A percentile compares a stretch with the other conserved stretches of the same genome.
These are phyloP conservation scores for Clarias platycephalus DNA, from an alignment of 2,797 vertebrate species.

Conservation along the genomic window DNA sequence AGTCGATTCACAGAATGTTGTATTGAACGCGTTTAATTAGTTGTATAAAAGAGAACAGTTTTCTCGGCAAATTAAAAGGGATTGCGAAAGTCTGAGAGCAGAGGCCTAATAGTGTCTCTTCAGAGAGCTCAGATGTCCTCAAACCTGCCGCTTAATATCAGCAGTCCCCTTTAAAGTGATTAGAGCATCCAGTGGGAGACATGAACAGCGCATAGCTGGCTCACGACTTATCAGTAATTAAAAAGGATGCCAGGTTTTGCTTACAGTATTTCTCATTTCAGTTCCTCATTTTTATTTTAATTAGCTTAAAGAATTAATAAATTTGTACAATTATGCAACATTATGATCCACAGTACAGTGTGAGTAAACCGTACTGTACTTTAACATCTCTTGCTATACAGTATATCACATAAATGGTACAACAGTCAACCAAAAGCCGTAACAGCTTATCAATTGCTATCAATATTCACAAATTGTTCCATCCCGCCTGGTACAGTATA, in stretches of 20 bases:
- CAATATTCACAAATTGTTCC: not conserved
- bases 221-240: constrained; percentile 78
- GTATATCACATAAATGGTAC: not conserved
- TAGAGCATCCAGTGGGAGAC: constrained; percentile 67
- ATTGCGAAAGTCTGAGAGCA: constrained; percentile 54
- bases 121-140: constrained; percentile 67
- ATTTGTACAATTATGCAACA: not conserved
- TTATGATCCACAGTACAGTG: not conserved
- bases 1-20: not conserved
- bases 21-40: not conserved
- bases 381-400: not conserved
- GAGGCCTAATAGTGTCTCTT: constrained; percentile 67
- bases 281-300: constrained; percentile 60
- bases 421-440: not conserved
- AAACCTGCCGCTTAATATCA: constrained; percentile 68
- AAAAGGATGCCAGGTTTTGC: constrained; percentile 71
- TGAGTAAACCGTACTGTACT: not conserved
- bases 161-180: constrained; percentile 73
- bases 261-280: constrained; percentile 67
- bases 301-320: constrained; percentile 57
- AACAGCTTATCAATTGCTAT: not conserved
- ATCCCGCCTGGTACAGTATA: not conserved
- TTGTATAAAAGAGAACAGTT: not conserved
- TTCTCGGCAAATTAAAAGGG: not conserved
- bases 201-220: constrained; percentile 69